phyloP scores from a whole-genome alignment of 2,888 invertebrate genomes.

The Micoletzkya japonica region DNA sequence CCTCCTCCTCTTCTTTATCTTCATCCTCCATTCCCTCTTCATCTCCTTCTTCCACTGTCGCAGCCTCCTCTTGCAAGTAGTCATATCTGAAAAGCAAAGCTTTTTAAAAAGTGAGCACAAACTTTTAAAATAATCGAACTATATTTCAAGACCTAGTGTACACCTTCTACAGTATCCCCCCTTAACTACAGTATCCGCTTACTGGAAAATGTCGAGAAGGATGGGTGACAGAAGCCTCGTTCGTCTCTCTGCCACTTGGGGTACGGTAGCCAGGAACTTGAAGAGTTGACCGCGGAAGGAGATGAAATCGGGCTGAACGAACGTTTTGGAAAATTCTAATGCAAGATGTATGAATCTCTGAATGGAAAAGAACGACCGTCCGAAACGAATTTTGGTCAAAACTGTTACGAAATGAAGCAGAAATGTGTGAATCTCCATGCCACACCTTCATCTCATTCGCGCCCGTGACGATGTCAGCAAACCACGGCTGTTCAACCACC shows the following conservation, averaged over 20 bases:
- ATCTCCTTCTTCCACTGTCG: conserved; percentile 27
- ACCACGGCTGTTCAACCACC: not conserved
- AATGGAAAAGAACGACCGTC: not conserved
- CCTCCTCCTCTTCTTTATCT: conserved; percentile 36
- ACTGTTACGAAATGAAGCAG: too few relatives aligned
- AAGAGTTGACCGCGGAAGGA: conserved; percentile 82
- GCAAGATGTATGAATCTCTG: not conserved
- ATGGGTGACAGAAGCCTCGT: conserved; percentile 80
- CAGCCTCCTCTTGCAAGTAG: conserved; percentile 28
- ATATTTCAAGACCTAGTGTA: too few relatives aligned
- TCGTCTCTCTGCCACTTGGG: conserved; percentile 78
- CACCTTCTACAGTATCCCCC: too few relatives aligned
- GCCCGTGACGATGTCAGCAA: not conserved
- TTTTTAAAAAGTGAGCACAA: not conserved
- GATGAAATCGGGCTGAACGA: conserved; percentile 70
- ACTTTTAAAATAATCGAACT: too few relatives aligned
- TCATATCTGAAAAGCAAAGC: conserved; percentile 32
- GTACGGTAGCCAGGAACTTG: conserved; percentile 77
- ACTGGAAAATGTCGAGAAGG: conserved; percentile 80
- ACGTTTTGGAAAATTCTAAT: too few relatives aligned
- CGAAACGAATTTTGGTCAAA: not conserved
- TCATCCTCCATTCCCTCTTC: conserved; percentile 39
- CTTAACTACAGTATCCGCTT: conserved; percentile 65
- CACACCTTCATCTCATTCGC: conserved; percentile 20
- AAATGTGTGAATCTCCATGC: too few relatives aligned